A percentile compares a stretch with the other conserved stretches of the same genome.
phyloP scores from a whole-genome alignment of 2,113 vertebrate species.

The Ardeotis arabs region DNA sequence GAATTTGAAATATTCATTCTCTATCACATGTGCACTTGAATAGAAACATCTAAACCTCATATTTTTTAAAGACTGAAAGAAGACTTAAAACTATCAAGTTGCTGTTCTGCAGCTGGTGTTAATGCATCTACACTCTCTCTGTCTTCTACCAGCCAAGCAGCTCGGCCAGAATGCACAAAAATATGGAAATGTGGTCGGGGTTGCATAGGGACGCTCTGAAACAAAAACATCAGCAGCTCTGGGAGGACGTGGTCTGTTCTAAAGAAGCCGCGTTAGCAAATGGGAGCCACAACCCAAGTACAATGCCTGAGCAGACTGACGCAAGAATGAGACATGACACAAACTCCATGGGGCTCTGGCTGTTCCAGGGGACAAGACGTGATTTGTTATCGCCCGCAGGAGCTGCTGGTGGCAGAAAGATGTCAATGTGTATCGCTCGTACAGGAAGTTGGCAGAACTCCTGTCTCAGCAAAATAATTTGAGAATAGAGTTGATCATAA shows the following conservation, averaged over 20 bases:
- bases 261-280: not conserved
- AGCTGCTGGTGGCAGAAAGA: conserved; percentile 34
- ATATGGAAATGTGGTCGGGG: not conserved
- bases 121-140: not conserved
- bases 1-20: not conserved
- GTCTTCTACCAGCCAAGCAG: not conserved
- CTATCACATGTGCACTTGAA: not conserved
- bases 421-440: not conserved
- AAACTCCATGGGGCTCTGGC: not conserved
- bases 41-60: not conserved
- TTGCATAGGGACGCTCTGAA: not conserved
- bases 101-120: not conserved
- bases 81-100: not conserved
- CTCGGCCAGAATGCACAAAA: not conserved
- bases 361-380: not conserved
- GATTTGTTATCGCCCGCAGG: not conserved
- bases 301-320: not conserved
- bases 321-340: not conserved
- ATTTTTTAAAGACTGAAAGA: not conserved
- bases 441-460: conserved; percentile 27
- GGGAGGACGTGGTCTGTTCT: not conserved
- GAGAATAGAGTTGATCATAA: conserved; percentile 35
- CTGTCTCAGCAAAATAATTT: conserved; percentile 41
- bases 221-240: not conserved
- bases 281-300: not conserved